Evolutionary conservation across 2,113 vertebrate genomes (phyloP).

Genomic region (Perca fluviatilis): DNA sequence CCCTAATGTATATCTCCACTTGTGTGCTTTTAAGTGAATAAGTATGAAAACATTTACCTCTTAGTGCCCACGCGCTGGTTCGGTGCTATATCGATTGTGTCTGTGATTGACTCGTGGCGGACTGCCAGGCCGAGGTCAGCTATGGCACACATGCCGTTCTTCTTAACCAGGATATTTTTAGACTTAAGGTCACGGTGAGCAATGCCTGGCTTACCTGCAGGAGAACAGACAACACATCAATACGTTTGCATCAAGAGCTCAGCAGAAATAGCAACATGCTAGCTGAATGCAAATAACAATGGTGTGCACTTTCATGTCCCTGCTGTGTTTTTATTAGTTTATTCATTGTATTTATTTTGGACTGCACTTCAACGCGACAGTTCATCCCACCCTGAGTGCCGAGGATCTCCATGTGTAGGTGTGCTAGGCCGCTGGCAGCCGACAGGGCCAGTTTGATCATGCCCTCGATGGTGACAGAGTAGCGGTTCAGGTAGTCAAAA

Average conservation of each 20-base stretch:
- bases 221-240: slow-evolving; percentile 7
- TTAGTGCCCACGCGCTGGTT: slow-evolving; percentile 99
- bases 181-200: slow-evolving; percentile 98
- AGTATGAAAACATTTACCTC: slow-evolving; percentile 82
- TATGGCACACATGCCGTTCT: slow-evolving; percentile 96
- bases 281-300: not conserved
- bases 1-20: not conserved
- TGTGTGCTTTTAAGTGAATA: not conserved
- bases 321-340: not conserved
- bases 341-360: not conserved
- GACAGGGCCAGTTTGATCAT: slow-evolving; percentile 97
- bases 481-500: slow-evolving; percentile 97
- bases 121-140: slow-evolving; percentile 98
- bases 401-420: slow-evolving; percentile 99
- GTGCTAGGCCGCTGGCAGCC: slow-evolving; percentile 94
- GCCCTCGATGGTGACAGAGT: slow-evolving; percentile 96
- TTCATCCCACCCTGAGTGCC: slow-evolving; percentile 93
- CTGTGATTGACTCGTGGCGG: slow-evolving; percentile 94
- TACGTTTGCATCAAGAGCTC: not conserved
- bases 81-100: slow-evolving; percentile 97
- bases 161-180: slow-evolving; percentile 99
- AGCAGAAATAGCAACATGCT: not conserved
- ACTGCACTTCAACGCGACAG: fast-evolving
- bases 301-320: not conserved
- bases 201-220: slow-evolving; percentile 95